Percentiles rank a stretch among this genome's conserved stretches.
These are phyloP conservation scores for Heliconius ismenius DNA, from an alignment of 2,888 invertebrate genomes.

Conservation along the genomic window DNA sequence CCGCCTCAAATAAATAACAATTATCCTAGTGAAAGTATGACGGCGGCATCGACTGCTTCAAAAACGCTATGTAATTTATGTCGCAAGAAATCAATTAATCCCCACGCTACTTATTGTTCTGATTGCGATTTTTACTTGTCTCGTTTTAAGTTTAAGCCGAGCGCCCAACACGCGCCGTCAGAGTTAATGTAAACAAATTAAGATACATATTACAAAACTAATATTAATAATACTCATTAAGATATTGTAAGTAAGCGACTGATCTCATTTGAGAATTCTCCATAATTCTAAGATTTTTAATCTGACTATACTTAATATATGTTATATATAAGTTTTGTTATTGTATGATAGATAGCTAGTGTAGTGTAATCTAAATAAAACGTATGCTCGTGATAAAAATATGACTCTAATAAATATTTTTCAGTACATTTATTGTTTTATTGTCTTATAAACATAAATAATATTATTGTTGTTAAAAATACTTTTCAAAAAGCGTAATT, in stretches of 20 bases:
- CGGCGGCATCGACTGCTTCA: conserved; percentile 62
- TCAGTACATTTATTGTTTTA: conserved; percentile 39
- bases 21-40: conserved; percentile 56
- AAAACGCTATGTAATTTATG: conserved; percentile 92
- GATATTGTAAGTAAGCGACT: conserved; percentile 53
- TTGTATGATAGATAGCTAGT: background rate
- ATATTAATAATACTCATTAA: conserved; percentile 30
- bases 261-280: conserved; percentile 68
- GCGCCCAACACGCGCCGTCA: conserved; percentile 65
- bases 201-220: conserved; percentile 6
- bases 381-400: conserved; percentile 17
- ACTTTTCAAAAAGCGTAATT: background rate
- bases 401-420: conserved; percentile 36
- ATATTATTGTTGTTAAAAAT: no score
- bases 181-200: conserved; percentile 13
- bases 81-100: conserved; percentile 89
- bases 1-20: conserved; percentile 70
- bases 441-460: background rate
- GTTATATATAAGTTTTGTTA: conserved; percentile 14
- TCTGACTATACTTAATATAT: conserved; percentile 2
- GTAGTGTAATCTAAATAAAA: conserved; percentile 4
- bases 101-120: conserved; percentile 91
- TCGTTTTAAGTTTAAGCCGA: conserved; percentile 89
- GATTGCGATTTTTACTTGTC: conserved; percentile 97
- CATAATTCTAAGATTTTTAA: conserved; percentile 17